Percentiles rank a stretch among this genome's conserved stretches.
These are phyloP conservation scores for Collichthys lucidus DNA, from an alignment of 2,113 vertebrate genomes.

Conservation along the genomic window DNA sequence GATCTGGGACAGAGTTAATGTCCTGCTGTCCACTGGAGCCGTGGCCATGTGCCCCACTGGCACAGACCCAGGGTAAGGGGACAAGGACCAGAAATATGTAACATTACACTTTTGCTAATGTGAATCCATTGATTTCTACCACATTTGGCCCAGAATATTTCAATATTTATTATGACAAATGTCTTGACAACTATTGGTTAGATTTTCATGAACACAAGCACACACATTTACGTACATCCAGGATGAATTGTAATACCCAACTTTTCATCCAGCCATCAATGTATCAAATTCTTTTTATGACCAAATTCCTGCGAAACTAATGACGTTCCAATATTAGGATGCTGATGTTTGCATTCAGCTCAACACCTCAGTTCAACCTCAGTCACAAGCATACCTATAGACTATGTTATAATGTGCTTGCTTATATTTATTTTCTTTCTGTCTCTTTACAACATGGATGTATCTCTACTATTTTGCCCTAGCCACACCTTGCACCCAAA, in stretches of 20 bases:
- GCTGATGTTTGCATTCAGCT: not conserved
- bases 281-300: not conserved
- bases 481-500: too few species aligned
- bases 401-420: slow-evolving; percentile 13
- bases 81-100: slow-evolving; percentile 6
- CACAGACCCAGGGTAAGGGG: slow-evolving; percentile 12
- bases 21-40: slow-evolving; percentile 65
- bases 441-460: not conserved
- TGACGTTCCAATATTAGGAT: not conserved
- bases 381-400: not conserved
- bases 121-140: slow-evolving; percentile 1
- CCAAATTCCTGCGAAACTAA: not conserved
- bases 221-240: not conserved
- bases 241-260: not conserved
- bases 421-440: slow-evolving; percentile 2
- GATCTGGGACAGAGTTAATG: slow-evolving; percentile 69
- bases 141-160: not conserved
- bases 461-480: not conserved
- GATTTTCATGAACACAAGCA: not conserved
- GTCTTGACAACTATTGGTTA: not conserved
- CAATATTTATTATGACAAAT: not conserved
- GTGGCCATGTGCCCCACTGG: slow-evolving; percentile 36
- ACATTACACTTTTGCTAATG: slow-evolving; percentile 7
- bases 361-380: not conserved
- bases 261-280: too few species aligned